Conservation (phyloP, 2,113 vertebrate genomes). For the Nyctibius bracteatus region DNA sequence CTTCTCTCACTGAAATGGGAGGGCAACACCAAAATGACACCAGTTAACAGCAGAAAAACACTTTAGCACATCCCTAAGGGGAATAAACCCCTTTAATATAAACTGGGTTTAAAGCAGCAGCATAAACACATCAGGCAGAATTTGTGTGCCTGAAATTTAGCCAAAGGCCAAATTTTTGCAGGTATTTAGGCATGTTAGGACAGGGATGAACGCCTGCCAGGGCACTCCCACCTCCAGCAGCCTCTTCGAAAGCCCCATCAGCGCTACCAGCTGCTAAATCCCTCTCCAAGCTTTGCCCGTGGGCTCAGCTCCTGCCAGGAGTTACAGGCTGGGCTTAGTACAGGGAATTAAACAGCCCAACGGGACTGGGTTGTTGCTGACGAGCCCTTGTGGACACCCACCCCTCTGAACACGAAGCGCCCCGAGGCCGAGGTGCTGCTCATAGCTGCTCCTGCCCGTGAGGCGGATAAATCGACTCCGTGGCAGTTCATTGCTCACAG, state of each 20-base stretch:
- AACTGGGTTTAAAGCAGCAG: neutral
- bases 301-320: neutral
- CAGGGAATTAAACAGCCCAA: neutral
- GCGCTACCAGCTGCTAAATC: accelerated
- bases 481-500: accelerated
- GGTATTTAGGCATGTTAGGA: neutral
- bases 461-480: neutral
- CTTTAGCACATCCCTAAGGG: neutral
- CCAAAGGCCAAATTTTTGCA: neutral
- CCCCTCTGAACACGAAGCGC: neutral
- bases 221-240: neutral
- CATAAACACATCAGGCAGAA: neutral
- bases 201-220: neutral
- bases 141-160: neutral
- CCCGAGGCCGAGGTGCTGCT: accelerated
- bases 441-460: accelerated
- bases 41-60: neutral
- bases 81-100: neutral
- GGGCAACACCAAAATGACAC: neutral
- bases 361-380: neutral
- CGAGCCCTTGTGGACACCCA: accelerated
- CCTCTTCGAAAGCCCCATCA: neutral
- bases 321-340: neutral
- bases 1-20: neutral
- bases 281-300: neutral